Percentiles rank a stretch among this genome's conserved stretches.
Conservation (phyloP, 2,113 vertebrate genomes). For the Pleuronectes platessa region DNA sequence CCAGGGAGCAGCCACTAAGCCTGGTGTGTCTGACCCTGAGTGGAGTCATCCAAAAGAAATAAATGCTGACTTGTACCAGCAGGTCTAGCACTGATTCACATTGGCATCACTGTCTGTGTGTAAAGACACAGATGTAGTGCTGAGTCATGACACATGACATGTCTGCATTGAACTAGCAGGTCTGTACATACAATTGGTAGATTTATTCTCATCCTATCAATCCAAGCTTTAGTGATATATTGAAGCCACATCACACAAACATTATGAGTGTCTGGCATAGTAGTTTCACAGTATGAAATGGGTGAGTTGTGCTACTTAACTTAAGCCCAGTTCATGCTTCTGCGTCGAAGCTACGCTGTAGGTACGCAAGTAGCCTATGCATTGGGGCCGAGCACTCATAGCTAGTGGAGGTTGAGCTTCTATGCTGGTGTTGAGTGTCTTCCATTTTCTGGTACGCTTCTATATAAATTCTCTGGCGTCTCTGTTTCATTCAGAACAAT, state of each 20-base stretch:
- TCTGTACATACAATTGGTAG: neutral
- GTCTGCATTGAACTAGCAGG: too few relatives aligned
- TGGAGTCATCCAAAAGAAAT: neutral
- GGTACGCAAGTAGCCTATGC: too few relatives aligned
- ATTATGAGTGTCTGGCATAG: neutral
- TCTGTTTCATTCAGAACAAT: too few relatives aligned
- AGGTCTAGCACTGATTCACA: slow-evolving; percentile 1
- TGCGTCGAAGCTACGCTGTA: too few relatives aligned
- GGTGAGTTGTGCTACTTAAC: too few relatives aligned
- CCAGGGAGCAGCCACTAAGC: neutral
- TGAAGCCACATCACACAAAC: neutral
- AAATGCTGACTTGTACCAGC: neutral
- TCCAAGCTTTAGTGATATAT: neutral
- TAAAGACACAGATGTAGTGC: neutral
- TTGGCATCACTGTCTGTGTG: neutral
- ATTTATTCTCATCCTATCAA: neutral
- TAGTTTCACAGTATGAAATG: too few relatives aligned
- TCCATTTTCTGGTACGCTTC: too few relatives aligned
- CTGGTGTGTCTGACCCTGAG: neutral
- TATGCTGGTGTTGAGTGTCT: too few relatives aligned
- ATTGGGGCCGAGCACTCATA: too few relatives aligned
- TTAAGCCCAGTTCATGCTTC: neutral
- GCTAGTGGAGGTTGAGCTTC: too few relatives aligned
- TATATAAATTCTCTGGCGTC: too few relatives aligned
- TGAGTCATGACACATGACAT: neutral